These are phyloP conservation scores for Unio delphinus DNA, from an alignment of 2,888 invertebrate species.

Conservation along the genomic window DNA sequence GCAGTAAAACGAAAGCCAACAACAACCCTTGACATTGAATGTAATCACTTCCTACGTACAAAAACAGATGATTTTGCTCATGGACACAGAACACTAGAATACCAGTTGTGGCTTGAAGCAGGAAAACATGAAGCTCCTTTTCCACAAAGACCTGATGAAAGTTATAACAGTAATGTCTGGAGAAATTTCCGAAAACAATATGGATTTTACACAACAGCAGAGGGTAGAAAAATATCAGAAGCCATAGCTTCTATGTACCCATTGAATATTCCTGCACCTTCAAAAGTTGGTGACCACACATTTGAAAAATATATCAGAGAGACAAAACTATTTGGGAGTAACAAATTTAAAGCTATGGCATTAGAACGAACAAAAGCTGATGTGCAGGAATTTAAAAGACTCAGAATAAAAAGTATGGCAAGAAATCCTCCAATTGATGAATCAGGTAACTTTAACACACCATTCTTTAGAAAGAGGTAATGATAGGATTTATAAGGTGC, in stretches of 20 bases:
- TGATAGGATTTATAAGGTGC: too few species aligned
- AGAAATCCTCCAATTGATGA: slow-evolving; percentile 69
- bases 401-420: slow-evolving; percentile 59
- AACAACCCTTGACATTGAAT: slow-evolving; percentile 65
- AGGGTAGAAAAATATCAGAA: slow-evolving; percentile 63
- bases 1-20: slow-evolving; percentile 49
- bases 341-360: slow-evolving; percentile 56
- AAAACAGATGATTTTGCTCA: slow-evolving; percentile 46
- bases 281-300: slow-evolving; percentile 64
- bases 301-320: slow-evolving; percentile 67
- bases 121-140: slow-evolving; percentile 65
- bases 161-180: slow-evolving; percentile 70
- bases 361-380: slow-evolving; percentile 59
- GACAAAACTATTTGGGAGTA: slow-evolving; percentile 62
- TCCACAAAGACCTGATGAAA: slow-evolving; percentile 59
- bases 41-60: slow-evolving; percentile 64
- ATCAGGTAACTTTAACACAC: slow-evolving; percentile 46
- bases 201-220: slow-evolving; percentile 58
- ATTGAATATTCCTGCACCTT: slow-evolving; percentile 68
- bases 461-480: background rate
- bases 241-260: slow-evolving; percentile 69
- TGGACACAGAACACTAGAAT: slow-evolving; percentile 56
- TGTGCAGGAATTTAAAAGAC: slow-evolving; percentile 55
- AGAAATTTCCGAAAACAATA: slow-evolving; percentile 66
- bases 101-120: slow-evolving; percentile 69